These are phyloP conservation scores for Geococcyx californianus DNA, from an alignment of 2,113 vertebrate species.

Conservation along the genomic window DNA sequence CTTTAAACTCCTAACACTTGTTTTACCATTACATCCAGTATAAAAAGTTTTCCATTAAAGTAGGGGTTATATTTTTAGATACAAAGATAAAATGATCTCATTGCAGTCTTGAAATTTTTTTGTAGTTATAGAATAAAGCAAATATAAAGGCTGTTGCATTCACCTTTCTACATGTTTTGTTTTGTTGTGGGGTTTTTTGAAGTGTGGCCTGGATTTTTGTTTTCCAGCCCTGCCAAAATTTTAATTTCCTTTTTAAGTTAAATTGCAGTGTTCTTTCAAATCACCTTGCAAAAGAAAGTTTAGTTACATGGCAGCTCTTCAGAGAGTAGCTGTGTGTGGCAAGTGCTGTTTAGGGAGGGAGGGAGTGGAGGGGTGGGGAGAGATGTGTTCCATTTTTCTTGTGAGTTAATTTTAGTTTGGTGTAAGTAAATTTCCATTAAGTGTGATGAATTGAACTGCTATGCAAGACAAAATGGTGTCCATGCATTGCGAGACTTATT, in stretches of 20 bases:
- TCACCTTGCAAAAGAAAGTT: background rate
- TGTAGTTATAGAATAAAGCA: constrained; percentile 46
- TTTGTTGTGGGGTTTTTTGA: constrained; percentile 41
- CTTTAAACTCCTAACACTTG: background rate
- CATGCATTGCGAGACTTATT: constrained; percentile 38
- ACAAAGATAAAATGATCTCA: constrained; percentile 2
- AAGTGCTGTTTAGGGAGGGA: background rate
- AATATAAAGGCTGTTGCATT: constrained; percentile 24
- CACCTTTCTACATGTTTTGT: constrained; percentile 16
- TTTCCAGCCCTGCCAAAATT: constrained; percentile 15
- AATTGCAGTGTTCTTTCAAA: background rate
- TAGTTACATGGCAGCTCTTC: background rate
- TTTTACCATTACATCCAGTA: background rate
- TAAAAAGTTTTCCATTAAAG: constrained; percentile 3
- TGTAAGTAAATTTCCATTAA: background rate
- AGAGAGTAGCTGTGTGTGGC: background rate
- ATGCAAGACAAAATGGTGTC: background rate
- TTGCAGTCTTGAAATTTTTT: background rate
- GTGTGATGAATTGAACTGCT: background rate
- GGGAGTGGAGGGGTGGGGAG: background rate
- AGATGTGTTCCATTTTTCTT: background rate
- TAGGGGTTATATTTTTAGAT: constrained; percentile 39
- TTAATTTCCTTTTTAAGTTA: constrained; percentile 31
- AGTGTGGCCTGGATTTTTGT: constrained; percentile 42
- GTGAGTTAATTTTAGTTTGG: background rate